A percentile compares a stretch with the other conserved stretches of the same genome.
phyloP scores from a whole-genome alignment of 2,888 invertebrate species.

The Acleris literana region DNA sequence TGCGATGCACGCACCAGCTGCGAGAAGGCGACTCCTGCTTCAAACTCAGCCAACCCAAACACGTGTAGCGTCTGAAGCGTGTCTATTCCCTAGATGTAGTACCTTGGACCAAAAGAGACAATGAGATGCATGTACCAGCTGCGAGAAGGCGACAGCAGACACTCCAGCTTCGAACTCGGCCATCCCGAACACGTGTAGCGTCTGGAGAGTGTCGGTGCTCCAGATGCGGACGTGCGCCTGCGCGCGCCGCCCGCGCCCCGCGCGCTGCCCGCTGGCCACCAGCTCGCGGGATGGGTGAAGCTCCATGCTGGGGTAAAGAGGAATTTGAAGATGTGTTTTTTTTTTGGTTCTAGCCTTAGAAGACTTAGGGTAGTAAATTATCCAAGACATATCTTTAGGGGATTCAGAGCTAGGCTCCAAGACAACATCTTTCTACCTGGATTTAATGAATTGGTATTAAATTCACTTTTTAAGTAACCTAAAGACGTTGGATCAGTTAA shows the following conservation, averaged over 20 bases:
- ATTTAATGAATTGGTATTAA: no score
- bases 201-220: slow-evolving; percentile 95
- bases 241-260: slow-evolving; percentile 91
- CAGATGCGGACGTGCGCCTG: slow-evolving; percentile 96
- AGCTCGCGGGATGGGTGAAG: slow-evolving; percentile 94
- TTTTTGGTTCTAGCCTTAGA: no score
- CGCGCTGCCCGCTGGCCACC: slow-evolving; percentile 95
- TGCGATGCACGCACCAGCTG: slow-evolving; percentile 85
- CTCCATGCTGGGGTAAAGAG: slow-evolving; percentile 86
- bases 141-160: slow-evolving; percentile 94
- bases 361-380: no score
- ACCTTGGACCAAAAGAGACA: background rate
- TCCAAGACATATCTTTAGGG: no score
- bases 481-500: no score
- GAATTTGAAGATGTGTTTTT: no score
- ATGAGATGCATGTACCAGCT: slow-evolving; percentile 84
- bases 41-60: slow-evolving; percentile 95
- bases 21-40: slow-evolving; percentile 94
- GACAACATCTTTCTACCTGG: no score
- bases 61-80: slow-evolving; percentile 90
- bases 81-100: no score
- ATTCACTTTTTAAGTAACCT: no score
- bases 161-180: slow-evolving; percentile 95
- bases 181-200: slow-evolving; percentile 95
- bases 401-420: no score